Conservation (phyloP, 2,888 invertebrate species). For the Amphipoea lucens region DNA sequence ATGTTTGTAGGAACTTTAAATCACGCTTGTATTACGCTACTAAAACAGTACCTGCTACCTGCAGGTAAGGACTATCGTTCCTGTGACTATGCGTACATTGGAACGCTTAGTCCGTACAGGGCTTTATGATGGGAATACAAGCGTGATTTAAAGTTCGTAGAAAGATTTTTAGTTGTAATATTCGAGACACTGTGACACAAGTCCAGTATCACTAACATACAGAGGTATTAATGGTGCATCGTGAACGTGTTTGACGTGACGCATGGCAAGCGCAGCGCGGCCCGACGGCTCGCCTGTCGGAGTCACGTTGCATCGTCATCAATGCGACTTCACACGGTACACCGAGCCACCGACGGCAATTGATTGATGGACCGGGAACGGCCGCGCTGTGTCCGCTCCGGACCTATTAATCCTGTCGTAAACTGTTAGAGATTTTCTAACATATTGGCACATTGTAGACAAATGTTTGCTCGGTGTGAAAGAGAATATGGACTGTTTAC, state of each 20-base stretch:
- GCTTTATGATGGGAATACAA: no score
- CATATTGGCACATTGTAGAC: slow-evolving; percentile 42
- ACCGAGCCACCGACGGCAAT: slow-evolving; percentile 51
- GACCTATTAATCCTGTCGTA: slow-evolving; percentile 60
- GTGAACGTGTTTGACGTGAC: slow-evolving; percentile 51
- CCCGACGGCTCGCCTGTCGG: slow-evolving; percentile 43
- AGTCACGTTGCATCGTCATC: slow-evolving; percentile 69
- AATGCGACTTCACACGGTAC: slow-evolving; percentile 62
- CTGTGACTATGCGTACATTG: no score
- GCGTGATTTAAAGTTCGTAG: no score
- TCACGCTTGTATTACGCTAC: no score
- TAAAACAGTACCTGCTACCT: no score
- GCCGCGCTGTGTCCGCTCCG: slow-evolving; percentile 38
- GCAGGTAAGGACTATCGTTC: no score
- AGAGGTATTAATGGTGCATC: slow-evolving; percentile 29
- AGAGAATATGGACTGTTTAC: slow-evolving; percentile 16
- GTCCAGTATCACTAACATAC: slow-evolving; percentile 7
- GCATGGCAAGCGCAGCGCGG: slow-evolving; percentile 42
- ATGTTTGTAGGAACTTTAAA: no score
- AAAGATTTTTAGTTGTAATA: background rate
- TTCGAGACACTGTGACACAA: background rate
- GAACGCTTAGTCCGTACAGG: no score
- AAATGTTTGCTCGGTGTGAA: slow-evolving; percentile 26
- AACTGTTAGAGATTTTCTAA: slow-evolving; percentile 43
- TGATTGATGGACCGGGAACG: slow-evolving; percentile 60